Evolutionary conservation across 2,113 vertebrate species (phyloP), one percentile per base, ranked within the genome.

Genomic region (Actenoides hombroni): DNA sequence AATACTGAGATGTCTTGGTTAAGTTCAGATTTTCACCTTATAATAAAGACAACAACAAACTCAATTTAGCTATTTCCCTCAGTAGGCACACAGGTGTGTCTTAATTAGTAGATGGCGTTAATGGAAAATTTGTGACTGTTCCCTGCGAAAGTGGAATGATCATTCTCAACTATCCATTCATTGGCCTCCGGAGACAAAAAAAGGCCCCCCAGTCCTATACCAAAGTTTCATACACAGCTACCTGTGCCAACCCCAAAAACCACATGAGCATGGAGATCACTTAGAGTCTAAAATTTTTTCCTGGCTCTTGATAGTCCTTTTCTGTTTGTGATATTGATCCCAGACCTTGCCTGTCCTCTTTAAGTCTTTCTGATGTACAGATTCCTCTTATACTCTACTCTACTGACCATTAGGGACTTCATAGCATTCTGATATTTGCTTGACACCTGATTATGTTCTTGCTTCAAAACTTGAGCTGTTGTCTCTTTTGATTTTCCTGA

Each of bases 201-300:
- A 29, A 53, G n/a, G 6, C 13, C 4, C 1, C 5, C 2, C 16
- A 48, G 7, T 44, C 10, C 21, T 4, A 19, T 51, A 65, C 2
- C 23, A 60, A 28, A 39, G 10, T 53, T 53, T 39, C 23, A n/a
- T 29, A 59, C 3, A 57, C 10, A 70, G 25, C 21, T 64, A 84
- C 5, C 15, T 29, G 5, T 65, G 15, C 23, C 28, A 60, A 3
- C 5, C 4, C 8, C 3, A 2, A 54, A 86, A 86, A 61, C 1
- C 18, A 16, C 16, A 42, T 15, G 6, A 61, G 3, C 6, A 56
- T 69, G 35, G 26, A 49, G 23, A 75, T 14, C 1, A 2, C 8
- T 6, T 40, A 61, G 4, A 81, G 29, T 5, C 26, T 67, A 53
- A 76, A 83, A 53, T 81, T 67, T 53, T n/a, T 46, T 35, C 28